phyloP scores from a whole-genome alignment of 1,140 invertebrate genomes.

The Anoplolepis gracilipes region DNA sequence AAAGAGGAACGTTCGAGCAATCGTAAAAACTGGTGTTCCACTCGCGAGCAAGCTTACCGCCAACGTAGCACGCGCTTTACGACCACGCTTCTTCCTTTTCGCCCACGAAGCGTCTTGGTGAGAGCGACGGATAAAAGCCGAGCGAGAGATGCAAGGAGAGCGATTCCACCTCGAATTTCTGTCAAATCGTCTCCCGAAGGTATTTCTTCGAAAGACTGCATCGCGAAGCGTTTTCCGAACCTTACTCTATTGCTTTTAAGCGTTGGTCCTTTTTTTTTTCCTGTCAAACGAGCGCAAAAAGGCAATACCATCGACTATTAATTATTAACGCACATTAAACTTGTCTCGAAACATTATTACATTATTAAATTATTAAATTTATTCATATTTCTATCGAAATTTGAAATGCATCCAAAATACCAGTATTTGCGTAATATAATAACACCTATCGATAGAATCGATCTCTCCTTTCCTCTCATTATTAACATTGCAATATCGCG shows the following conservation, averaged over 20 bases:
- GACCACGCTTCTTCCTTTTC: slow-evolving; percentile 38
- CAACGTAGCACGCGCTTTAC: slow-evolving; percentile 58
- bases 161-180: slow-evolving; percentile 53
- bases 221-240: neutral
- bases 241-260: neutral
- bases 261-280: neutral
- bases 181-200: slow-evolving; percentile 11
- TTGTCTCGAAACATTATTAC: neutral
- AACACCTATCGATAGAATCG: neutral
- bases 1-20: slow-evolving; percentile 15
- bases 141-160: slow-evolving; percentile 32
- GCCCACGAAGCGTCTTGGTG: slow-evolving; percentile 36
- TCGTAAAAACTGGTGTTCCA: slow-evolving; percentile 57
- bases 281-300: neutral
- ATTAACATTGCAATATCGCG: neutral
- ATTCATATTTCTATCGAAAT: neutral
- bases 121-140: slow-evolving; percentile 16
- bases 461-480: neutral
- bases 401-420: neutral
- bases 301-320: neutral
- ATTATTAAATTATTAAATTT: neutral
- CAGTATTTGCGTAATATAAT: neutral
- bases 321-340: neutral
- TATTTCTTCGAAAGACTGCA: neutral
- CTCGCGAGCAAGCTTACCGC: slow-evolving; percentile 35